These are phyloP conservation scores for Mesochorus sp. DNA, from an alignment of 2,888 invertebrate genomes.

Conservation along the genomic window DNA sequence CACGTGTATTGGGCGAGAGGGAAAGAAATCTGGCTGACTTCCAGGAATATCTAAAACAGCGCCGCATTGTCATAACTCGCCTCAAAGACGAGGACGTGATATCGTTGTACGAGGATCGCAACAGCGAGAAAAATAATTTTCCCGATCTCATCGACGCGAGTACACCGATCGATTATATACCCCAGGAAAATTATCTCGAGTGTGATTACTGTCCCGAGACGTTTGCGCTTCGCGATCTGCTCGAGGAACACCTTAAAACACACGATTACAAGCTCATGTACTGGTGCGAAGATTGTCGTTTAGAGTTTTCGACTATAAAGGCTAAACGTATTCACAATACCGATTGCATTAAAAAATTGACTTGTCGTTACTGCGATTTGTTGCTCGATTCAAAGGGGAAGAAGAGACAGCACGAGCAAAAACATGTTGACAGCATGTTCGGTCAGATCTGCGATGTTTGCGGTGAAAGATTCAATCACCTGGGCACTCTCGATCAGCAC, in stretches of 20 bases:
- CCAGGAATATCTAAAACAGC: slow-evolving; percentile 77
- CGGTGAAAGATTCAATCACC: slow-evolving; percentile 80
- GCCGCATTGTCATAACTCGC: slow-evolving; percentile 76
- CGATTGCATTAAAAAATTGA: slow-evolving; percentile 75
- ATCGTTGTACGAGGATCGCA: slow-evolving; percentile 75
- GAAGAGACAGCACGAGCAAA: slow-evolving; percentile 80
- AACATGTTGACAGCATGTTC: slow-evolving; percentile 77
- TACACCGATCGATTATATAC: slow-evolving; percentile 67
- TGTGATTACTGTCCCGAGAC: slow-evolving; percentile 78
- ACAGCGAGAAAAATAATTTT: slow-evolving; percentile 69
- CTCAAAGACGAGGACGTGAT: slow-evolving; percentile 78
- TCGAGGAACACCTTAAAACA: slow-evolving; percentile 76
- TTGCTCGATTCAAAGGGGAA: slow-evolving; percentile 78
- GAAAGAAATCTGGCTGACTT: slow-evolving; percentile 75
- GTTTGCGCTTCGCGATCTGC: slow-evolving; percentile 71
- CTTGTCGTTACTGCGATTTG: slow-evolving; percentile 76
- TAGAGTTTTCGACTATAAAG: slow-evolving; percentile 77
- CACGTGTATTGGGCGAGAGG: slow-evolving; percentile 72
- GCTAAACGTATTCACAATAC: slow-evolving; percentile 76
- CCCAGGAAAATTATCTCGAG: slow-evolving; percentile 70
- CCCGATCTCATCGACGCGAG: slow-evolving; percentile 70
- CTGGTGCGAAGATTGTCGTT: slow-evolving; percentile 78
- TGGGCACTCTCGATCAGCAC: slow-evolving; percentile 80
- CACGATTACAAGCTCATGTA: slow-evolving; percentile 79
- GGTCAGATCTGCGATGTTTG: slow-evolving; percentile 80